Base-by-base conservation (phyloP, 2,888 invertebrate genomes). In the Agrilus mali region DNA sequence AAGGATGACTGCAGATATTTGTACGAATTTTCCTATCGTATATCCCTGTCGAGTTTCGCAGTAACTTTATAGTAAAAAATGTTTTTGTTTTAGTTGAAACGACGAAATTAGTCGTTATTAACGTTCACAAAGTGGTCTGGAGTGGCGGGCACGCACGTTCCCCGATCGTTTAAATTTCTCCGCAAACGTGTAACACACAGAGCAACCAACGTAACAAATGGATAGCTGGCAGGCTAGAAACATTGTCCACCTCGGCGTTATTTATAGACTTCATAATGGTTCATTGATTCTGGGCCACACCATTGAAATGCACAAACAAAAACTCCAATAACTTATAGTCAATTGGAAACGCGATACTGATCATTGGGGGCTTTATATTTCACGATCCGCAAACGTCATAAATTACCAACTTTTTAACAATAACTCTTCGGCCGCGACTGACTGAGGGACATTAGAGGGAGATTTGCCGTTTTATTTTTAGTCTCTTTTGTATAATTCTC, bases 261-360 rank as follows among this genome's bases (percentile, higher is more conserved):
- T 63, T 63, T 63, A 63, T 61, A 59, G 57, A 58, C 55, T 57
- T 61, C 63, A 63, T 62, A 62, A 63, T 62, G 61, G 61, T 57
- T 60, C 63, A 63, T 62, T 63, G 63, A 61, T 61, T 64, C 58
- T 57, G 54, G 57, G 56, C 60, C 58, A 55, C 58, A 60, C 60
- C 60, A 61, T 60, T 60, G 61, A 61, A 60, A 60, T 58, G 55
- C 59, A 55, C 57, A 53, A 57, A 58, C 60, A 59, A 59, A 57
- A 60, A 59, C 54, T 56, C 55, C 58, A 58, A 61, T 62, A 61
- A 56, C 53, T 57, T 56, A 56, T 55, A 56, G 55, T 51, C 55
- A 52, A 56, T 56, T 57, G 57, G 54, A 56, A 57, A 57, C 56
- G 55, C 55, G 54, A 56, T 56, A 55, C 55, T 52, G 55, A 57